phyloP scores from a whole-genome alignment of 1,140 invertebrate genomes.

The Macrosteles quadrilineatus region DNA sequence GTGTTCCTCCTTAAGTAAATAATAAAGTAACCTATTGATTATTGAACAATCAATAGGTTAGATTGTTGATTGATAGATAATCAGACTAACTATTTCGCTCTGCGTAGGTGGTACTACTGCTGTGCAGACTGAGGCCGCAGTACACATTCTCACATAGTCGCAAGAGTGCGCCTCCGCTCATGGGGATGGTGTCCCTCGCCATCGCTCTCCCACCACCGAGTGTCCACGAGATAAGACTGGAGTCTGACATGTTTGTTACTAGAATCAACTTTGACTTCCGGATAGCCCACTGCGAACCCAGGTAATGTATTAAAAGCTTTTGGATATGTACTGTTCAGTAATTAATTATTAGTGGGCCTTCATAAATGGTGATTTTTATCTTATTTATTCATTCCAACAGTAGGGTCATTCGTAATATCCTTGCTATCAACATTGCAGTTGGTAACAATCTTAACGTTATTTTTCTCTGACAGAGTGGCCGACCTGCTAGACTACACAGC shows the following conservation, averaged over 20 bases:
- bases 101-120: conserved; percentile 85
- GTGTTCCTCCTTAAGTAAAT: too few species aligned
- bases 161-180: conserved; percentile 77
- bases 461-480: conserved; percentile 67
- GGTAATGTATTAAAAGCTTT: conserved; percentile 56
- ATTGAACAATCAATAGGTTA: too few species aligned
- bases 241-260: conserved; percentile 96
- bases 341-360: too few species aligned
- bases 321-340: too few species aligned
- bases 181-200: conserved; percentile 93
- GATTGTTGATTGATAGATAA: too few species aligned
- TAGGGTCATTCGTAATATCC: too few species aligned
- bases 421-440: too few species aligned
- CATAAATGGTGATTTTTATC: too few species aligned
- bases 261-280: conserved; percentile 94
- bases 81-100: too few species aligned
- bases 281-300: conserved; percentile 95
- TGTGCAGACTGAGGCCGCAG: conserved; percentile 87
- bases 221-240: conserved; percentile 93
- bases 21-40: too few species aligned
- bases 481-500: conserved; percentile 90
- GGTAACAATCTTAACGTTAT: too few species aligned
- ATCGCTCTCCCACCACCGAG: conserved; percentile 94
- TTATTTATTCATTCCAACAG: too few species aligned
- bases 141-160: conserved; percentile 87